Base-by-base conservation (phyloP, 2,113 vertebrate genomes). In the Leuciscus idus region DNA sequence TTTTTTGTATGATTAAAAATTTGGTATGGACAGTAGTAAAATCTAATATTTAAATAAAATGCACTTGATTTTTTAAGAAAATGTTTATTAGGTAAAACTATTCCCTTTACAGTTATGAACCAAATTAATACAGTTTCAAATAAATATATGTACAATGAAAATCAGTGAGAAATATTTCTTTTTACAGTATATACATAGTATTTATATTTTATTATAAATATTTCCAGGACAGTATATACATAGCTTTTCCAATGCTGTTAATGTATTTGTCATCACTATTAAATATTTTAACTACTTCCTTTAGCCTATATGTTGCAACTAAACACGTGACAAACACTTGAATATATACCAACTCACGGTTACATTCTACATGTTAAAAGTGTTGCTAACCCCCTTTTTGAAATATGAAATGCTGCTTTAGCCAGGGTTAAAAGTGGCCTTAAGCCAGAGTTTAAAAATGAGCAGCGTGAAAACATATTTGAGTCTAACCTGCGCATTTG, bases 401-500 rank as follows among this genome's bases (percentile, higher is more conserved):
- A 46, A 74, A 74, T 46, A 73, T 26, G 2, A 74, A 48, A 74
- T 6, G 6, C n/a, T 15, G 39, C 11, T 48, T 74, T 74, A 48
- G 11, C 72, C 2, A 9, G 43, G 23, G 46, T 74, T 4, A 48
- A 15, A 48, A 6, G 13, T 26, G 12, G 43, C 72, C 72, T 74
- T 28, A 26, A 26, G 43, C 13, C n/a, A 75, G 12, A n/a, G 43
- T 50, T 50, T 50, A 28, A 74, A 62, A 74, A 75, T 21, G 36
- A 72, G 68, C 68, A 72, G n/a, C 13, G 12, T 75, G 72, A 75
- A 50, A 50, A 28, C 43, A 43, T 15, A n/a, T 48, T 55, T 33
- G 13, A 50, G 33, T 84, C 86, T 87, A 85, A 99, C 98, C 97
- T 95, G 97, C 96, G 92, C 98, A 99, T 48, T 97, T 94, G 7